Base-by-base conservation (phyloP, 2,113 vertebrate species). In the Euleptes europaea region DNA sequence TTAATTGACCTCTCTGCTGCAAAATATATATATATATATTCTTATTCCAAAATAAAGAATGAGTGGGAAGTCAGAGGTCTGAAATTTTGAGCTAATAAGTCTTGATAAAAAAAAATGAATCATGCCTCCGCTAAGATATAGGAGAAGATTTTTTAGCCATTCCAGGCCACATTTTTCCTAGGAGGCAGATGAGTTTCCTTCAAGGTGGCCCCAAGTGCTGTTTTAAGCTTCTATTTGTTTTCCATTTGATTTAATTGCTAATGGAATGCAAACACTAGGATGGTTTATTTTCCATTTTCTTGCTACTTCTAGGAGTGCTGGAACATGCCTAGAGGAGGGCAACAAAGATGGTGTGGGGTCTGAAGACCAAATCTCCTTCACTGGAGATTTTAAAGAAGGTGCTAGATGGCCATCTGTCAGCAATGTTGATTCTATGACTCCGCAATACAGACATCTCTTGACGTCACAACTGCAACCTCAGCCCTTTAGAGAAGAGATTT, bases 61-160 rank as follows among this genome's bases (percentile, higher is more conserved):
- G 91, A 92, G 89, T 91, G 72, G 87, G 93, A 95, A 95, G 90
- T 90, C 90, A 92, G 70, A 70, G 88, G 90, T 94, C 94, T 94
- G 95, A 96, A 95, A 95, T 93, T 93, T 93, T 89, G 12, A 91
- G 88, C 94, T 96, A 95, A 95, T 94, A 95, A 90, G 91, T 95
- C 85, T 94, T 95, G 89, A 92, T 89, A 51, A 86, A 91, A 92
- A 85, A n/a, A 92, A 89, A 92, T 95, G 95, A 91, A 88, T 94
- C 84, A 94, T 66, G 23, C 80, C 93, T 90, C 82, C 94, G 94
- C 89, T 92, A 94, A 95, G 88, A 94, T 91, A 93, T 93, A 76
- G 11, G 49, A 93, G 93, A 82, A 87, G 23, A 28, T 9, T 63
- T 63, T 79, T 90, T 88, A 91, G 88, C 88, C 80, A 91, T 92